These are phyloP conservation scores for Pungitius pungitius DNA, from an alignment of 2,113 vertebrate genomes.

Conservation along the genomic window DNA sequence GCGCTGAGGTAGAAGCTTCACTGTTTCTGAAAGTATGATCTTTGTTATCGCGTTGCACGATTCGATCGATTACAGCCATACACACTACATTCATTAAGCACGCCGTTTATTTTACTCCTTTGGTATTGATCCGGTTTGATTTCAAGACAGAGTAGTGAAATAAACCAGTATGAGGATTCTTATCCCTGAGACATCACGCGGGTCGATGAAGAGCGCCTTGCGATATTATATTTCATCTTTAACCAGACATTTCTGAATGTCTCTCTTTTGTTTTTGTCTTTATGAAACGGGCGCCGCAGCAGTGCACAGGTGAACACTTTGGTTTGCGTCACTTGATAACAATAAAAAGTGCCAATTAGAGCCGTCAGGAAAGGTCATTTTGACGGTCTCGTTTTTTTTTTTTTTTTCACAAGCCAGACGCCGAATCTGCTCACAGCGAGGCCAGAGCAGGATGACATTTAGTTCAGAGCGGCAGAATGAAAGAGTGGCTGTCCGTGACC, in stretches of 20 bases:
- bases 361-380: constrained; percentile 71
- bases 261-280: constrained; percentile 4
- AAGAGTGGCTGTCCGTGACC: constrained; percentile 38
- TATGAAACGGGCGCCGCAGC: constrained; percentile 24
- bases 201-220: constrained; percentile 56
- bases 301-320: constrained; percentile 33
- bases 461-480: constrained; percentile 29
- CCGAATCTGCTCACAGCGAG: constrained; percentile 41
- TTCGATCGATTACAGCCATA: constrained; percentile 62
- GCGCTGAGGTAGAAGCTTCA: constrained; percentile 39
- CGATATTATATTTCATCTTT: constrained; percentile 63
- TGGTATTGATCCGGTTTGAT: constrained; percentile 65
- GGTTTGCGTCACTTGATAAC: constrained; percentile 58
- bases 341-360: constrained; percentile 75
- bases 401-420: constrained; percentile 60
- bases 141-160: constrained; percentile 56
- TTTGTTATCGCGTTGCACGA: constrained; percentile 69
- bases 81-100: constrained; percentile 66
- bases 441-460: constrained; percentile 50
- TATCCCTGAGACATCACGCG: constrained; percentile 55
- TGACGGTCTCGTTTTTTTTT: constrained; percentile 69
- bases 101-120: constrained; percentile 52
- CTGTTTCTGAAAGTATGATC: constrained; percentile 66
- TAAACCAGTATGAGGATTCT: constrained; percentile 52
- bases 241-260: constrained; percentile 40